These are phyloP conservation scores for Oikopleura dioica DNA, from an alignment of 23 tunicate species.

Conservation along the genomic window DNA sequence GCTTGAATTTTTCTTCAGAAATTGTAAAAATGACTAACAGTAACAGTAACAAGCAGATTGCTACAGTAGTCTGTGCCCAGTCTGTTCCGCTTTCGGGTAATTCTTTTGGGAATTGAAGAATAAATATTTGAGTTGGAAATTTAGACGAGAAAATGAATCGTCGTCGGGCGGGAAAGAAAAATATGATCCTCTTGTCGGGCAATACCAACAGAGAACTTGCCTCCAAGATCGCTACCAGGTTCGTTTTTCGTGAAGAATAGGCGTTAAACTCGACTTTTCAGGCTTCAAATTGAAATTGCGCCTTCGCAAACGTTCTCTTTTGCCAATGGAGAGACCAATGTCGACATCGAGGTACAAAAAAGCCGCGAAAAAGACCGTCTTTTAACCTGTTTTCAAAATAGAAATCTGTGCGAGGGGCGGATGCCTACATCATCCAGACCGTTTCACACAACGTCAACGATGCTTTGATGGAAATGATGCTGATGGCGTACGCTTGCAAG, in stretches of 20 bases:
- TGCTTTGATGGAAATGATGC: slow-evolving; percentile 76
- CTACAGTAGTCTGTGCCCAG: too few relatives aligned
- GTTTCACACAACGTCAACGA: slow-evolving; percentile 38
- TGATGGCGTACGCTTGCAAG: slow-evolving; percentile 95
- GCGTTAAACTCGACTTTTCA: too few relatives aligned
- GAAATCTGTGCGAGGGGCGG: not conserved
- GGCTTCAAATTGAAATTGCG: not conserved
- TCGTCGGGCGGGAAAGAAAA: not conserved
- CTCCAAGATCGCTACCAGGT: not conserved
- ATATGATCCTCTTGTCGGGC: not conserved
- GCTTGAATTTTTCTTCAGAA: too few relatives aligned
- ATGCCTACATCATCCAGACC: not conserved
- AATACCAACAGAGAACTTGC: not conserved
- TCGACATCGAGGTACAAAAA: not conserved
- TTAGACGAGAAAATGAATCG: not conserved
- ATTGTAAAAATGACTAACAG: too few relatives aligned
- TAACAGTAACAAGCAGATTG: too few relatives aligned
- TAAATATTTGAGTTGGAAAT: too few relatives aligned
- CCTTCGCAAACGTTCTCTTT: not conserved
- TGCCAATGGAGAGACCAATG: not conserved
- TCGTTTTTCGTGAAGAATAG: too few relatives aligned
- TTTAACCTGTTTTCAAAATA: not conserved
- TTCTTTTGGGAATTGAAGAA: too few relatives aligned
- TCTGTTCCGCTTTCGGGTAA: too few relatives aligned
- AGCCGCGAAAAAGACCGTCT: not conserved